These are phyloP conservation scores for Athene noctua DNA, from an alignment of 2,113 vertebrate genomes.

Conservation along the genomic window DNA sequence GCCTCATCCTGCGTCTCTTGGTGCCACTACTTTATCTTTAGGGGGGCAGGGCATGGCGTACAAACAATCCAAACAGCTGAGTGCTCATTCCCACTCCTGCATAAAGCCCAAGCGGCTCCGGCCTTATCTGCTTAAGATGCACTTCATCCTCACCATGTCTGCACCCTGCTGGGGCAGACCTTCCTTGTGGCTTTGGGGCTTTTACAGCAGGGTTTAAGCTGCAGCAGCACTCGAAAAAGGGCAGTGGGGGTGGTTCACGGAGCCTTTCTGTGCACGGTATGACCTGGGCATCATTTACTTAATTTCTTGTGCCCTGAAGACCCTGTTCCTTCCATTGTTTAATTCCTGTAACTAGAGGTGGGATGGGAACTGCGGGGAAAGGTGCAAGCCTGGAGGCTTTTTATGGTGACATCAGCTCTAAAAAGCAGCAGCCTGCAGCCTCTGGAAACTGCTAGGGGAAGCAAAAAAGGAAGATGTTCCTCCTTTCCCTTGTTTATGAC, in stretches of 20 bases:
- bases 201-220: not conserved
- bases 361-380: not conserved
- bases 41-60: not conserved
- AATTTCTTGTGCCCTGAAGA: not conserved
- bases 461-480: not conserved
- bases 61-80: not conserved
- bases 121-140: not conserved
- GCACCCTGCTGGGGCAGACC: not conserved
- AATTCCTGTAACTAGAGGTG: not conserved
- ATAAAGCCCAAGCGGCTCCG: not conserved
- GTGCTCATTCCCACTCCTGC: not conserved
- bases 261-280: not conserved
- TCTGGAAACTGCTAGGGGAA: not conserved
- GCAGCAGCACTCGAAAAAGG: not conserved
- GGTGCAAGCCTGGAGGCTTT: not conserved
- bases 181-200: not conserved
- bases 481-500: not conserved
- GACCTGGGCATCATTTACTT: not conserved
- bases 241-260: not conserved
- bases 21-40: not conserved
- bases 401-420: not conserved
- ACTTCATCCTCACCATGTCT: rapidly evolving
- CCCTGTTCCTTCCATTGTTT: not conserved
- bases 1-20: not conserved
- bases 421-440: not conserved